These are phyloP conservation scores for Phymorhynchus buccinoides DNA, from an alignment of 1,140 invertebrate species.

Conservation along the genomic window DNA sequence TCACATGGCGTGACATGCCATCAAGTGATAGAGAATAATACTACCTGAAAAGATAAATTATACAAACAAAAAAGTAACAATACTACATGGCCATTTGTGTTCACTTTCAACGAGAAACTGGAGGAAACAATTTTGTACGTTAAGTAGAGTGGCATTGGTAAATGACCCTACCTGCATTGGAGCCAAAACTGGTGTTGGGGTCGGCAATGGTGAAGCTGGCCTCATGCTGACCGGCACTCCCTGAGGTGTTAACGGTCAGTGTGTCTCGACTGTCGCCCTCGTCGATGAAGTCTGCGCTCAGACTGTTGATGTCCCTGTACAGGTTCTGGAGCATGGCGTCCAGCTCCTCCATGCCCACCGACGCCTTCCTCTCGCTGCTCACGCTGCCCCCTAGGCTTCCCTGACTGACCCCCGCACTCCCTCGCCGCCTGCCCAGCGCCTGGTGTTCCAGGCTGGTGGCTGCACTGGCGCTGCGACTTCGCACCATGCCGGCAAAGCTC, in stretches of 20 bases:
- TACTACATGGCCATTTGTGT: too few relatives aligned
- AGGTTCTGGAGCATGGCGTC: conserved; percentile 68
- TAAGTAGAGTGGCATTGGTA: too few relatives aligned
- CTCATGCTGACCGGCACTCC: background rate
- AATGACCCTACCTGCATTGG: background rate
- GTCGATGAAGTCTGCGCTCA: conserved; percentile 44
- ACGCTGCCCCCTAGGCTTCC: background rate
- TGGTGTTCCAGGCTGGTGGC: conserved; percentile 19
- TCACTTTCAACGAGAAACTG: too few relatives aligned
- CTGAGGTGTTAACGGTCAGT: background rate
- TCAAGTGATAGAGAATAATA: too few relatives aligned
- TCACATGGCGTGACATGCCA: too few relatives aligned
- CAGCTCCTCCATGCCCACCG: conserved; percentile 57
- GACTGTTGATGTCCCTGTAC: conserved; percentile 69
- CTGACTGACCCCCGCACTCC: background rate
- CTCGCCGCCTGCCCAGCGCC: background rate
- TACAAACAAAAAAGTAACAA: too few relatives aligned
- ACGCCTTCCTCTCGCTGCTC: background rate
- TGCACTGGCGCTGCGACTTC: conserved; percentile 10
- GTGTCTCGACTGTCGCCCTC: background rate
- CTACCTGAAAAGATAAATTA: too few relatives aligned
- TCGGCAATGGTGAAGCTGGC: conserved; percentile 5
- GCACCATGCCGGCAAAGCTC: background rate
- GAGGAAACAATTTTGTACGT: too few relatives aligned
- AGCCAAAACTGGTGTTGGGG: background rate